Evolutionary conservation across 64 coral and sea anemone species (phyloP).

Genomic region (Porites lutea): DNA sequence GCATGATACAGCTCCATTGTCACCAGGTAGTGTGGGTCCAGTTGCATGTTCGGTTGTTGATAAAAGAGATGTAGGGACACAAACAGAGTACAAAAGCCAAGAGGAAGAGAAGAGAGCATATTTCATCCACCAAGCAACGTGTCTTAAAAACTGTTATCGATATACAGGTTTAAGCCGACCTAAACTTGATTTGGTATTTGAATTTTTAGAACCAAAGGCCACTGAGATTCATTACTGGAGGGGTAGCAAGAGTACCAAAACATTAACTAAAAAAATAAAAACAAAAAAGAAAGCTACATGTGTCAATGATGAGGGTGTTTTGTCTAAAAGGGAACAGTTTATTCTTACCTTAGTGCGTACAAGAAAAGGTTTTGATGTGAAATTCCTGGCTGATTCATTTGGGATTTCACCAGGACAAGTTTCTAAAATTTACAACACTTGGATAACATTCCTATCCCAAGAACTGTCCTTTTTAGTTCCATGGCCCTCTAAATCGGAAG

Average conservation of each 20-base stretch:
- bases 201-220: conserved; percentile 38
- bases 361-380: conserved; percentile 68
- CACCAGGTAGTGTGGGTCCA: not conserved
- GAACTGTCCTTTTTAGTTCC: conserved; percentile 83
- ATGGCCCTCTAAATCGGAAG: conserved; percentile 42
- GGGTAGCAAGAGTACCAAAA: conserved; percentile 44
- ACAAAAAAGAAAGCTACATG: not conserved
- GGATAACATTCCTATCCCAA: conserved; percentile 62
- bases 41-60: not conserved
- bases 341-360: conserved; percentile 57
- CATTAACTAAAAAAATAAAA: not conserved
- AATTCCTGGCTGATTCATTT: conserved; percentile 69
- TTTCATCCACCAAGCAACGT: conserved; percentile 50
- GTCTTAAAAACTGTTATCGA: conserved; percentile 44
- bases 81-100: not conserved
- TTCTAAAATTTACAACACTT: conserved; percentile 68
- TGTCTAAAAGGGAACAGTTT: conserved; percentile 30
- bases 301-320: not conserved
- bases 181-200: conserved; percentile 33
- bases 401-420: conserved; percentile 50
- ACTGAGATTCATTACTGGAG: conserved; percentile 26
- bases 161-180: conserved; percentile 25
- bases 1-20: not conserved
- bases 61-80: not conserved
- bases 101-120: conserved; percentile 12